A percentile compares a stretch with the other conserved stretches of the same genome.
phyloP scores from a whole-genome alignment of 2,888 invertebrate genomes.

The Strigamia crassipes region DNA sequence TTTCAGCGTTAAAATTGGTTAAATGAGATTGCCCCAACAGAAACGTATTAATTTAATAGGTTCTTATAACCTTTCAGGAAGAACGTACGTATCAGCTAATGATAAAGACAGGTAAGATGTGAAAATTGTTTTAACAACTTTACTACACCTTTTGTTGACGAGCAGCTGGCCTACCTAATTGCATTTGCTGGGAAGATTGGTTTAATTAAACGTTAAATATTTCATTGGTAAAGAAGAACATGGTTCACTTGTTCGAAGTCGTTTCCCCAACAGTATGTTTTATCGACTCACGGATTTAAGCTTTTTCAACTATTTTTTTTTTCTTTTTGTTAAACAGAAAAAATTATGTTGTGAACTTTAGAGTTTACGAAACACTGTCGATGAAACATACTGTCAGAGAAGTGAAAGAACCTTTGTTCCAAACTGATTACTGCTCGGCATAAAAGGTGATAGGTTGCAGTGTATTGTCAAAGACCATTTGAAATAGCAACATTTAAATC shows the following conservation, averaged over 20 bases:
- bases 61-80: constrained; percentile 47
- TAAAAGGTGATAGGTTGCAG: background rate
- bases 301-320: too few species aligned
- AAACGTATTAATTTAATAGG: constrained; percentile 47
- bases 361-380: too few species aligned
- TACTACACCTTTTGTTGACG: background rate
- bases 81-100: constrained; percentile 45
- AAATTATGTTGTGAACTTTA: too few species aligned
- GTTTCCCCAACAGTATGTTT: too few species aligned
- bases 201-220: too few species aligned
- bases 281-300: too few species aligned
- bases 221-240: too few species aligned
- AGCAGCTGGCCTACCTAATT: background rate
- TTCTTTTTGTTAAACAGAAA: too few species aligned
- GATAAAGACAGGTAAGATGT: constrained; percentile 45
- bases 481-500: background rate
- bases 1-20: constrained; percentile 36
- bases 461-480: background rate
- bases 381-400: too few species aligned
- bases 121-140: background rate
- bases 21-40: constrained; percentile 44
- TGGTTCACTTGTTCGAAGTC: too few species aligned
- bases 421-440: background rate
- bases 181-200: background rate
- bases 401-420: too few species aligned